Conservation (phyloP, 2,888 invertebrate genomes). For the Limnephilus lunatus region DNA sequence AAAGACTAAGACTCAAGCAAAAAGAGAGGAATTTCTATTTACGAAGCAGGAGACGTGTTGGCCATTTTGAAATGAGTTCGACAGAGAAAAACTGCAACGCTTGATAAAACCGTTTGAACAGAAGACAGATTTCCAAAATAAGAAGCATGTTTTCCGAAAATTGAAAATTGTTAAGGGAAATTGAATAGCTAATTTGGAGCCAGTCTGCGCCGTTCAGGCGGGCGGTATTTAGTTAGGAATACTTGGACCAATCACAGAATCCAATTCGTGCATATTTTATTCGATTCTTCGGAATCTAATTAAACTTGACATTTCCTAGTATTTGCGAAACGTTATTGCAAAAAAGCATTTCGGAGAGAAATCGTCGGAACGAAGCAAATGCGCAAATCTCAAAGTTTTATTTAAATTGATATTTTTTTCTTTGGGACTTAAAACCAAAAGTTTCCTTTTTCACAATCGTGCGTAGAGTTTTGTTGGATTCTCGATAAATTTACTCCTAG, state of each 20-base stretch:
- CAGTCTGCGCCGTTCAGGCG: not conserved
- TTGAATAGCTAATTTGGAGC: constrained; percentile 55
- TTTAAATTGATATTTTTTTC: constrained; percentile 10
- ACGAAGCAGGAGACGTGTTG: constrained; percentile 41
- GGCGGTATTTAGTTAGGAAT: constrained; percentile 48
- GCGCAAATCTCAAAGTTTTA: not conserved
- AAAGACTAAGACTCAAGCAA: constrained; percentile 24
- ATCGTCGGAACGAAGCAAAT: not conserved
- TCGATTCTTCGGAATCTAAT: constrained; percentile 55
- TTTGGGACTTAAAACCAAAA: not conserved
- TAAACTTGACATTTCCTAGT: constrained; percentile 49
- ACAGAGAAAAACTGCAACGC: constrained; percentile 50
- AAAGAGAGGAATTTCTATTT: constrained; percentile 47
- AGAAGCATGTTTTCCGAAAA: constrained; percentile 7
- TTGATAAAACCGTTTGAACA: constrained; percentile 49
- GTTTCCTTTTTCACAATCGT: not conserved
- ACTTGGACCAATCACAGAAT: constrained; percentile 55
- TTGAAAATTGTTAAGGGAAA: constrained; percentile 34
- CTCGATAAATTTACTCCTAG: not conserved
- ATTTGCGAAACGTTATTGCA: constrained; percentile 33
- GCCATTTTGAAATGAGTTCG: constrained; percentile 53
- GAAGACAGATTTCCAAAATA: constrained; percentile 28
- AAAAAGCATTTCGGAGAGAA: not conserved
- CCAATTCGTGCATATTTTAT: constrained; percentile 57
- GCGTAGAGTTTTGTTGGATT: not conserved